A percentile compares a stretch with the other conserved stretches of the same genome.
These are phyloP conservation scores for Hipparchia semele DNA, from an alignment of 2,888 invertebrate species.

Conservation along the genomic window DNA sequence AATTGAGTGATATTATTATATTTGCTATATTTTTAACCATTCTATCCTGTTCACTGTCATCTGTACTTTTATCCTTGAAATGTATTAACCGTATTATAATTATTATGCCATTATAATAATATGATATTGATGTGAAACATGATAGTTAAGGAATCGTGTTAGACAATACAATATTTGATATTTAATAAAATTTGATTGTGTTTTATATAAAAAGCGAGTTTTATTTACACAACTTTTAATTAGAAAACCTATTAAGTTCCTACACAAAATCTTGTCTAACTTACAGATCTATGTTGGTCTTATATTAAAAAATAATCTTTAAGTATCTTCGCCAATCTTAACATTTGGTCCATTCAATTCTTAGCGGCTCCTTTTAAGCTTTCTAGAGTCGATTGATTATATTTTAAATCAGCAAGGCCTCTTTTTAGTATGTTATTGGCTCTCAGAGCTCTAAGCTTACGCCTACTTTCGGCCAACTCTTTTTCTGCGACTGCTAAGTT, in stretches of 20 bases:
- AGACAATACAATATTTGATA: conserved; percentile 84
- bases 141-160: conserved; percentile 82
- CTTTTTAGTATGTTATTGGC: conserved; percentile 67
- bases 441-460: conserved; percentile 64
- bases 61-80: conserved; percentile 62
- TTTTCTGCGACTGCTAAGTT: conserved; percentile 70
- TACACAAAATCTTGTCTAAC: no score
- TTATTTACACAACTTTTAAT: conserved; percentile 48
- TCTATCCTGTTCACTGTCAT: conserved; percentile 48
- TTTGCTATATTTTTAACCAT: conserved; percentile 37
- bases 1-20: conserved; percentile 33
- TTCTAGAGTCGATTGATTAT: conserved; percentile 55
- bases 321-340: neutral
- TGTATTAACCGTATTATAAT: conserved; percentile 72
- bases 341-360: neutral
- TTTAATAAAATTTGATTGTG: conserved; percentile 83
- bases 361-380: conserved; percentile 41
- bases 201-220: conserved; percentile 65
- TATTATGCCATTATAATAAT: conserved; percentile 57
- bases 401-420: conserved; percentile 68
- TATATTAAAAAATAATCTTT: neutral
- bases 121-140: conserved; percentile 81
- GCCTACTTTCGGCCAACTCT: conserved; percentile 58
- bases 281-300: neutral
- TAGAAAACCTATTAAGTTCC: no score